phyloP scores from a whole-genome alignment of 2,888 invertebrate genomes.

The Drosophila lacicola region DNA sequence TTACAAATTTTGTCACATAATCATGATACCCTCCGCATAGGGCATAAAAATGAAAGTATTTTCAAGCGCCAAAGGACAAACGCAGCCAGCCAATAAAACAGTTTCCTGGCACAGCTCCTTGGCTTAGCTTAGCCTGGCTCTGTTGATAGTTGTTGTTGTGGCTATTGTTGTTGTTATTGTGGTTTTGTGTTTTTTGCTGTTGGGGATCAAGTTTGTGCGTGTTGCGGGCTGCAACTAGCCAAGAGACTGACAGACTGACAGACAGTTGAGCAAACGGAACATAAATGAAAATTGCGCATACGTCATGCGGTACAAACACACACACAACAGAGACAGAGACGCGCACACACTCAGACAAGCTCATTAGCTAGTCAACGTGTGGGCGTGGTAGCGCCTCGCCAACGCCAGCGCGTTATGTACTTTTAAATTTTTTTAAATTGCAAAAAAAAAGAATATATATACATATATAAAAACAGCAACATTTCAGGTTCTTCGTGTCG shows the following conservation, averaged over 20 bases:
- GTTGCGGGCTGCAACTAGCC: conserved; percentile 38
- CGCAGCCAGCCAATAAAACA: conserved; percentile 72
- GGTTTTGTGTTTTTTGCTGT: conserved; percentile 3
- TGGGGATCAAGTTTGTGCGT: conserved; percentile 28
- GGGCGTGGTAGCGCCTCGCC: conserved; percentile 17
- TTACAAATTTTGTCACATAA: not conserved
- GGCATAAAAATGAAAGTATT: conserved; percentile 25
- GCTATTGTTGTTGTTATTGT: conserved; percentile 36
- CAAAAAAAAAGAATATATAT: conserved; percentile 7
- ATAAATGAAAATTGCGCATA: conserved; percentile 69
- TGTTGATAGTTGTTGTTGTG: conserved; percentile 25
- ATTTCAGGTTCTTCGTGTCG: conserved; percentile 48
- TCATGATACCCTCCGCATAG: not conserved
- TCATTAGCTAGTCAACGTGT: conserved; percentile 55
- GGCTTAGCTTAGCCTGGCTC: conserved; percentile 11
- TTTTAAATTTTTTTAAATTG: conserved; percentile 69
- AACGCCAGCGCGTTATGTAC: conserved; percentile 48
- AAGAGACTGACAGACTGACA: conserved; percentile 45
- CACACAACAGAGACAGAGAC: not conserved
- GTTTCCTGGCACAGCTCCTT: conserved; percentile 29
- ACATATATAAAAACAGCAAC: conserved; percentile 9
- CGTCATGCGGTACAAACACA: conserved; percentile 60
- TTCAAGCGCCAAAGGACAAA: conserved; percentile 41
- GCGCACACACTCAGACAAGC: conserved; percentile 15
- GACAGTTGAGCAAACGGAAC: conserved; percentile 59